Evolutionary conservation across 2,888 invertebrate genomes (phyloP).

Genomic region (Drosophila subquinaria): DNA sequence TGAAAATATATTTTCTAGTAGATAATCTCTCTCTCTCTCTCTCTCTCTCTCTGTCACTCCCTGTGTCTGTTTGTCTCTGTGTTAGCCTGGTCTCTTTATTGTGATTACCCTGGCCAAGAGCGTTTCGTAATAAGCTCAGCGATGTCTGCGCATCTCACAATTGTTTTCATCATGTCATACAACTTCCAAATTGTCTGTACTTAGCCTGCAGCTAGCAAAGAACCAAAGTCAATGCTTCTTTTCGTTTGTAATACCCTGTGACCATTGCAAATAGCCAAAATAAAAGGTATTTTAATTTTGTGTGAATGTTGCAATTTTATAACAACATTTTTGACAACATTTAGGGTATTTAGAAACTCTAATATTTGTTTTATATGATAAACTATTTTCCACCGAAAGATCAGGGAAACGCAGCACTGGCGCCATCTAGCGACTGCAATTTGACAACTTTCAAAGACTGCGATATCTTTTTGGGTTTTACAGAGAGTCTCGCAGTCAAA

Average conservation of each 20-base stretch:
- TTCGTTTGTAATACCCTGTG: constrained; percentile 4
- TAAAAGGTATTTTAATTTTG: neutral
- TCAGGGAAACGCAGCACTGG: too few relatives aligned
- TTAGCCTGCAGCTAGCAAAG: constrained; percentile 63
- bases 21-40: constrained; percentile 9
- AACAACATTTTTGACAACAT: too few relatives aligned
- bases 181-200: constrained; percentile 66
- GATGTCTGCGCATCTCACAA: constrained; percentile 53
- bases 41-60: too few relatives aligned
- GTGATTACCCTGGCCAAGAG: constrained; percentile 62
- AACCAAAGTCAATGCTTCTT: constrained; percentile 46
- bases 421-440: neutral
- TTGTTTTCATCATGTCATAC: constrained; percentile 78
- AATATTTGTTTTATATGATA: too few relatives aligned
- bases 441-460: neutral
- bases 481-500: neutral
- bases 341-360: too few relatives aligned
- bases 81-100: constrained; percentile 42
- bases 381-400: too few relatives aligned
- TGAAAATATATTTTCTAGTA: constrained; percentile 67
- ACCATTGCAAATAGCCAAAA: neutral
- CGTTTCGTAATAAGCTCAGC: constrained; percentile 69
- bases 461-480: neutral
- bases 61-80: neutral
- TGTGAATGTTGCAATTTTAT: neutral